Base-by-base conservation (phyloP, 2,797 vertebrate genomes). In the Coranthus polyacanthus region DNA sequence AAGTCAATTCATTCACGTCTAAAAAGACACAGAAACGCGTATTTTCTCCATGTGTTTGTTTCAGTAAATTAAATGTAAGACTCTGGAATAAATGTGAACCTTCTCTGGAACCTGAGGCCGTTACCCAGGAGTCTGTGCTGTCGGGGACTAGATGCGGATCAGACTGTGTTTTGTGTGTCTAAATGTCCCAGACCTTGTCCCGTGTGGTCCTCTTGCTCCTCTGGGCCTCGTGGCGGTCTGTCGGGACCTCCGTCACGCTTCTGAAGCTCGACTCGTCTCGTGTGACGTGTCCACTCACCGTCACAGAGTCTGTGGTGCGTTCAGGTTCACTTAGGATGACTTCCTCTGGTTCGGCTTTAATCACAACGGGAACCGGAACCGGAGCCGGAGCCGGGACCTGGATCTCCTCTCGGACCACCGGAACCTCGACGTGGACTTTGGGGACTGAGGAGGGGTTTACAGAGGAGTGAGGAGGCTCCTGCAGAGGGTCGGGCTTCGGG, bases 311-410 rank as follows among this genome's bases (percentile, higher is more conserved):
- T 0, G 62, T 13, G 37, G 7, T 53, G 16, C 62, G 16, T 12
- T 86, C 79, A 1, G 67, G 41, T 4, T 79, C 58, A 2, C 60
- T 74, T 57, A 91, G 79, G 17, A 50, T 83, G 7, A 50, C 80
- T 12, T 93, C 92, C 17, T 83, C 78, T 0, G 87, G 86, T 68
- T 94, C 93, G 0, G 58, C 50, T 72, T 94, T 94, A 34, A 94
- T 66, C 4, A 12, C 51, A 1, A 45, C 18, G 0, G 76, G 69
- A 17, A 72, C 24, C 0, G 68, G 54, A 1, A 45, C 18, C 0
- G 76, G 69, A 17, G 71, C 24, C 0, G 68, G 42, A 0, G 12
- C 17, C n/a, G 1, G 59, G 0, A 60, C 29, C n/a, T n/a, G n/a
- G n/a, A n/a, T n/a, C 37, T 66, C 78, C 71, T 82, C 78, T 16